A percentile compares a stretch with the other conserved stretches of the same genome.
Evolutionary conservation across 1,140 invertebrate species (phyloP).

Genomic region (Dendrolimus kikuchii): DNA sequence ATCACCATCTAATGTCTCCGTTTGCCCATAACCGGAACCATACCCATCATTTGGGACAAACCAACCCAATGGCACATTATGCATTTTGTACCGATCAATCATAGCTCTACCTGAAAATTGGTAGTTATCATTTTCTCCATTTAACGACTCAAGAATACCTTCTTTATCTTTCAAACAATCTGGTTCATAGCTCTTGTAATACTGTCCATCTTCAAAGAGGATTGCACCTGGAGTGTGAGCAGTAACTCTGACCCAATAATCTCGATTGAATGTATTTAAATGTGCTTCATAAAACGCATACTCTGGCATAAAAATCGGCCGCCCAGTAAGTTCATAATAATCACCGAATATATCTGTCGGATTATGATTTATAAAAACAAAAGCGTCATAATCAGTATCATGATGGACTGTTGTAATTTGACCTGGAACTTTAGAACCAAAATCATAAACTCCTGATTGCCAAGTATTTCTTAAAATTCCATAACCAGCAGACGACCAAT

Average conservation of each 20-base stretch:
- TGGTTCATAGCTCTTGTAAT: slow-evolving; percentile 55
- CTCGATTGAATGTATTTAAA: slow-evolving; percentile 57
- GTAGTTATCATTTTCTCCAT: slow-evolving; percentile 60
- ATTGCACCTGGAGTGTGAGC: slow-evolving; percentile 31
- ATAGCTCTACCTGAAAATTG: slow-evolving; percentile 62
- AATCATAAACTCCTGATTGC: slow-evolving; percentile 52
- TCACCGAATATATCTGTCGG: slow-evolving; percentile 46
- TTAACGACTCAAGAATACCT: slow-evolving; percentile 59
- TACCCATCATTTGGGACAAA: slow-evolving; percentile 63
- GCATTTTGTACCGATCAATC: slow-evolving; percentile 51
- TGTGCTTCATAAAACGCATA: slow-evolving; percentile 60
- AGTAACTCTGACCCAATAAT: slow-evolving; percentile 56
- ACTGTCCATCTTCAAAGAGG: slow-evolving; percentile 54
- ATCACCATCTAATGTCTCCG: slow-evolving; percentile 50
- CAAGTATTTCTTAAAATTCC: slow-evolving; percentile 55
- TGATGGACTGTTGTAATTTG: slow-evolving; percentile 33
- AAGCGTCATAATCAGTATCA: slow-evolving; percentile 42
- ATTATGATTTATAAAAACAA: slow-evolving; percentile 44
- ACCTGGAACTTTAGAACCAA: slow-evolving; percentile 29
- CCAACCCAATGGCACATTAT: slow-evolving; percentile 58
- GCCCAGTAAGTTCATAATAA: slow-evolving; percentile 59
- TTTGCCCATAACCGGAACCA: slow-evolving; percentile 61
- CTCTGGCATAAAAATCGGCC: slow-evolving; percentile 49
- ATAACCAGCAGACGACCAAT: slow-evolving; percentile 57
- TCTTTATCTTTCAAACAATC: slow-evolving; percentile 37